Conservation (phyloP, 92 coral and sea anemone species). For the Epizoanthus fatuus region DNA sequence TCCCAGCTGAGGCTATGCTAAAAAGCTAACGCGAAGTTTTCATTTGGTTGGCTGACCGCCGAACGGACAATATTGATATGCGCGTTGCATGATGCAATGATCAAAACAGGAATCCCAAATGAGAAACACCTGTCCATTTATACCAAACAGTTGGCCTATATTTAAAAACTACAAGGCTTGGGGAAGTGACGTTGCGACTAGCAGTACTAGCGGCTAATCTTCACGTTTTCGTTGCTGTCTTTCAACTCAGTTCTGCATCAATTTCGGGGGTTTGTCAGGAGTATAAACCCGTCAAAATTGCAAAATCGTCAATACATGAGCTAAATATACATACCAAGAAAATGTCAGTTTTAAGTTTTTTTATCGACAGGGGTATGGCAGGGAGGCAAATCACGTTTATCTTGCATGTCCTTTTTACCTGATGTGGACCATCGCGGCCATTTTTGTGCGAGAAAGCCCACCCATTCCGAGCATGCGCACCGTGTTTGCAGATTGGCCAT, state of each 20-base stretch:
- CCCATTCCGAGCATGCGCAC: background rate
- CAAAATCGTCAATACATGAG: background rate
- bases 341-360: background rate
- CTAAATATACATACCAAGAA: background rate
- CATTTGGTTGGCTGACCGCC: too few relatives aligned
- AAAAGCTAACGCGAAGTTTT: background rate
- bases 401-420: background rate
- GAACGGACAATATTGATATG: too few relatives aligned
- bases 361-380: background rate
- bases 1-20: too few relatives aligned
- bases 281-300: background rate
- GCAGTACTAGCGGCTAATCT: too few relatives aligned
- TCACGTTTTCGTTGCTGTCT: background rate
- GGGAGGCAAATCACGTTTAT: background rate
- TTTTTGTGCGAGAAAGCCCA: background rate
- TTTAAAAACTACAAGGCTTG: too few relatives aligned
- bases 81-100: too few relatives aligned
- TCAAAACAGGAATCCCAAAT: background rate
- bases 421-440: conserved; percentile 1
- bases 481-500: background rate
- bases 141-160: too few relatives aligned
- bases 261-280: too few relatives aligned
- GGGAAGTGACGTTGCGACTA: too few relatives aligned
- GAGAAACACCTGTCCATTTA: background rate
- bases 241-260: background rate